These are phyloP conservation scores for Nothobranchius kuhntae DNA, from an alignment of 2,113 vertebrate genomes.

Conservation along the genomic window DNA sequence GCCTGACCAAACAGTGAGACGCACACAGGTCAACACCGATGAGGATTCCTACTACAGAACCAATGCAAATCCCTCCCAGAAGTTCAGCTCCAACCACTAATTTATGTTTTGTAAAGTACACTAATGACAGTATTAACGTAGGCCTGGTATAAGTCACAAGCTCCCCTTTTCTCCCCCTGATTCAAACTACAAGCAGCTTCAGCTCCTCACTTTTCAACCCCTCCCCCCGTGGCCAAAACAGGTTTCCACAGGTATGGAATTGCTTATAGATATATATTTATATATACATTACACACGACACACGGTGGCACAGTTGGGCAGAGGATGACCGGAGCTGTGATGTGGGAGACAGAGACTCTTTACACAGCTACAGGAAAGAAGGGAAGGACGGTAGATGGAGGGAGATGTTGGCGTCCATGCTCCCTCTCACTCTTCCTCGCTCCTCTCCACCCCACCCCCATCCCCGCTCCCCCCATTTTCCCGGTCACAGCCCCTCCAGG, in stretches of 20 bases:
- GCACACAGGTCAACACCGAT: slow-evolving; percentile 55
- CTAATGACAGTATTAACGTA: slow-evolving; percentile 73
- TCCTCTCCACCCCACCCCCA: slow-evolving; percentile 14
- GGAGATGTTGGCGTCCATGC: slow-evolving; percentile 30
- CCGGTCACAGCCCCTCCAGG: slow-evolving; percentile 29
- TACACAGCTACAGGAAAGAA: slow-evolving; percentile 61
- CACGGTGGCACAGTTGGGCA: slow-evolving; percentile 66
- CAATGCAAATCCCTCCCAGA: slow-evolving; percentile 53
- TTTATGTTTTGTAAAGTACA: slow-evolving; percentile 77
- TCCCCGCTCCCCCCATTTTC: slow-evolving; percentile 10
- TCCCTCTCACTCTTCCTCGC: slow-evolving; percentile 48
- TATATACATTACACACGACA: slow-evolving; percentile 48
- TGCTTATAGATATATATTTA: slow-evolving; percentile 63
- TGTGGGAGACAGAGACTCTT: slow-evolving; percentile 74
- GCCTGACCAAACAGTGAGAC: slow-evolving; percentile 53
- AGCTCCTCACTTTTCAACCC: slow-evolving; percentile 47
- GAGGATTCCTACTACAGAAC: slow-evolving; percentile 52
- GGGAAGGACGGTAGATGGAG: slow-evolving; percentile 57
- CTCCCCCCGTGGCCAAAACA: slow-evolving; percentile 55
- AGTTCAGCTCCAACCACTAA: slow-evolving; percentile 64
- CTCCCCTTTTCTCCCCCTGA: slow-evolving; percentile 31
- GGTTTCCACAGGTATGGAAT: slow-evolving; percentile 53
- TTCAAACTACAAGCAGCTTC: slow-evolving; percentile 57
- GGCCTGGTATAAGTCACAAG: slow-evolving; percentile 48
- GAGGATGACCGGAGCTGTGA: slow-evolving; percentile 72